phyloP scores from a whole-genome alignment of 2,888 invertebrate genomes.

The Mythimna impura region DNA sequence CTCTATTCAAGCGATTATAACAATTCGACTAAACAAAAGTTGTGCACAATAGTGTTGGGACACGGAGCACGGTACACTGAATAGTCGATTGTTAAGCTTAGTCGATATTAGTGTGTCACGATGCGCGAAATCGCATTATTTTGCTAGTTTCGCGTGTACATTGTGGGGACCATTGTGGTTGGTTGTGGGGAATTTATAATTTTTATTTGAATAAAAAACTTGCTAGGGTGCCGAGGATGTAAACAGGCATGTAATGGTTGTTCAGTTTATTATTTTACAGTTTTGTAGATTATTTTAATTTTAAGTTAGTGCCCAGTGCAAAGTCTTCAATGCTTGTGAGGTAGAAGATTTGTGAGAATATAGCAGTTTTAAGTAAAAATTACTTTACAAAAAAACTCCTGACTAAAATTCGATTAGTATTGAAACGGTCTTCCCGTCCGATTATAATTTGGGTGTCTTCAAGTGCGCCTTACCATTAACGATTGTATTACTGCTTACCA shows the following conservation, averaged over 20 bases:
- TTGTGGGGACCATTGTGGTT: conserved; percentile 59
- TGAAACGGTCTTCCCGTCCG: too few species aligned
- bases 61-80: conserved; percentile 59
- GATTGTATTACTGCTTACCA: too few species aligned
- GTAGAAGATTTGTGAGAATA: neutral
- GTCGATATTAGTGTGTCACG: conserved; percentile 63
- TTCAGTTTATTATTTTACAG: conserved; percentile 11
- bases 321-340: neutral
- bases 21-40: conserved; percentile 63
- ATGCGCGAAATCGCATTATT: conserved; percentile 82
- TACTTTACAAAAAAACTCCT: too few species aligned
- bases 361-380: neutral
- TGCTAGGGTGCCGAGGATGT: conserved; percentile 21
- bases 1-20: conserved; percentile 65
- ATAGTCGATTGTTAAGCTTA: conserved; percentile 62
- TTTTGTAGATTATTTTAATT: neutral
- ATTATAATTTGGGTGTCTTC: too few species aligned
- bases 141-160: conserved; percentile 73
- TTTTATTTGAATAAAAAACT: conserved; percentile 39
- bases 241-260: conserved; percentile 2
- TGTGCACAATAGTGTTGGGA: conserved; percentile 57
- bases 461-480: too few species aligned
- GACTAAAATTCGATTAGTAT: too few species aligned
- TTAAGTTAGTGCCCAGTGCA: neutral
- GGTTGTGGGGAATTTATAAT: conserved; percentile 52